These are phyloP conservation scores for Phyllotreta striolata DNA, from an alignment of 2,888 invertebrate species.

Conservation along the genomic window DNA sequence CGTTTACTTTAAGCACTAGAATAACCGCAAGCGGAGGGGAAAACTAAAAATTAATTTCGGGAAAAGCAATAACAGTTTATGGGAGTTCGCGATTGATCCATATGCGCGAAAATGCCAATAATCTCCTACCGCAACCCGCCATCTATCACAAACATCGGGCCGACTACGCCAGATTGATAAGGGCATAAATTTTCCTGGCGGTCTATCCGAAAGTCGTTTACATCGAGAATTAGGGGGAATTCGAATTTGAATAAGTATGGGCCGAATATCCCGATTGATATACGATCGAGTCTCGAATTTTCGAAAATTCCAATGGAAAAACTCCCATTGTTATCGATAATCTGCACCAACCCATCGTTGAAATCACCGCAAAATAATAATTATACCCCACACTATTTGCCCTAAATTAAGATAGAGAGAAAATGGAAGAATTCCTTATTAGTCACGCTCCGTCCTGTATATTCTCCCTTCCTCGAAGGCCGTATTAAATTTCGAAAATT, in stretches of 20 bases:
- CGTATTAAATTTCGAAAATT: too few species aligned
- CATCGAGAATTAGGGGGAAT: background rate
- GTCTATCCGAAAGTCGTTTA: constrained; percentile 6
- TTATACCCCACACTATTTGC: too few species aligned
- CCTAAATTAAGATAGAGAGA: too few species aligned
- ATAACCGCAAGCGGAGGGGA: too few species aligned
- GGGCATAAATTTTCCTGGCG: constrained; percentile 1
- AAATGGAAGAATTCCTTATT: too few species aligned
- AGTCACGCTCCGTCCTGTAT: too few species aligned
- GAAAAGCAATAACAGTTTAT: too few species aligned
- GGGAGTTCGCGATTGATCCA: background rate
- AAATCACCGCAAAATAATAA: too few species aligned
- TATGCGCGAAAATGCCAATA: background rate
- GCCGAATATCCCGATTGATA: background rate
- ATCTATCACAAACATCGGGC: constrained; percentile 1
- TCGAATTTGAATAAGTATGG: background rate
- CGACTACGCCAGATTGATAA: constrained; percentile 1
- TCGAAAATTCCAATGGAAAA: background rate
- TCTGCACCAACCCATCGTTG: too few species aligned
- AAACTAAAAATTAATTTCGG: too few species aligned
- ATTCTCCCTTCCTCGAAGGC: too few species aligned
- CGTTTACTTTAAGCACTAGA: too few species aligned
- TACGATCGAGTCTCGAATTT: background rate
- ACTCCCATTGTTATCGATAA: background rate
- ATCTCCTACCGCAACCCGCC: background rate